Evolutionary conservation across 1,140 invertebrate genomes (phyloP).

Genomic region (Tetranychus urticae): DNA sequence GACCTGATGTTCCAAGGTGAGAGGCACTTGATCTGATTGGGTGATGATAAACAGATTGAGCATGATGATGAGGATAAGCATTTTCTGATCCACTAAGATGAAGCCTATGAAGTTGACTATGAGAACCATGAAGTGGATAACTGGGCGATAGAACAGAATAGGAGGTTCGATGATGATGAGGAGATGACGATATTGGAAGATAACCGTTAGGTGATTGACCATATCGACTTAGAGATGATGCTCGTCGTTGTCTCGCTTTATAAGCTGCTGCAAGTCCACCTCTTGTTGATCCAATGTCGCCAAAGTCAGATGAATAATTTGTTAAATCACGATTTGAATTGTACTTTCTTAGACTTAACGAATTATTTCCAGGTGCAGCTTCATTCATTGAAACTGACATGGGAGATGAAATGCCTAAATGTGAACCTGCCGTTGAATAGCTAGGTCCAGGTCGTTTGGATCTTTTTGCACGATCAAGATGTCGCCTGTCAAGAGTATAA

Average conservation of each 20-base stretch:
- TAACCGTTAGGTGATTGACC: neutral
- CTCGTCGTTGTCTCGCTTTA: slow-evolving; percentile 2
- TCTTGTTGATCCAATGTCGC: neutral
- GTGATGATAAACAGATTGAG: neutral
- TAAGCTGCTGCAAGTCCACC: slow-evolving; percentile 9
- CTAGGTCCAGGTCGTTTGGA: neutral
- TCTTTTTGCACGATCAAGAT: neutral
- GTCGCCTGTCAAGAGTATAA: neutral
- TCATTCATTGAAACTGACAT: too few species aligned
- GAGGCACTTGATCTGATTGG: neutral
- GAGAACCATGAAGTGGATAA: neutral
- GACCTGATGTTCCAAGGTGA: neutral
- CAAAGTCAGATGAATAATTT: neutral
- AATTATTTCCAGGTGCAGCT: neutral
- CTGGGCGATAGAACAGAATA: neutral
- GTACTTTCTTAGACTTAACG: neutral
- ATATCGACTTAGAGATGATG: slow-evolving; percentile 6
- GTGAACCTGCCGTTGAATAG: neutral
- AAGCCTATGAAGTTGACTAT: neutral
- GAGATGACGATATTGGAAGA: too few species aligned
- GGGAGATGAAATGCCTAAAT: neutral
- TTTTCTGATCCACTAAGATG: neutral
- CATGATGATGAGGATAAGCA: neutral
- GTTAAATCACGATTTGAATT: neutral
- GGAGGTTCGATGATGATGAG: neutral